Evolutionary conservation across 2,113 vertebrate species (phyloP).

Genomic region (Semicossyphus pulcher): DNA sequence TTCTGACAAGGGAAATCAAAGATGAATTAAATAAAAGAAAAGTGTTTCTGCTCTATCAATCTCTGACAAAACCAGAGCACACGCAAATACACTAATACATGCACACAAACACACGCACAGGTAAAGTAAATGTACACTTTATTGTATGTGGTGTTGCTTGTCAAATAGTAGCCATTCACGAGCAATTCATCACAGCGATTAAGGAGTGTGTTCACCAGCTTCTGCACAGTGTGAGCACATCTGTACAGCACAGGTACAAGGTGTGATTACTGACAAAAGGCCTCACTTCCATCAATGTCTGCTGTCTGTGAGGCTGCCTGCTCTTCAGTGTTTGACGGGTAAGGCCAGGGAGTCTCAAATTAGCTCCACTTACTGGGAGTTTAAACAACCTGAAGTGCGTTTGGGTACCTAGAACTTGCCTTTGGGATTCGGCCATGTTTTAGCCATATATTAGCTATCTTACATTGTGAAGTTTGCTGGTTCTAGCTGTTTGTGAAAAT

Average conservation of each 20-base stretch:
- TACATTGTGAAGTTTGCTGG: too few relatives aligned
- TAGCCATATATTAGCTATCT: not conserved
- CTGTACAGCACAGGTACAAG: not conserved
- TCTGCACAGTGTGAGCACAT: conserved; percentile 9
- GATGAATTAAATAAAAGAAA: conserved; percentile 71
- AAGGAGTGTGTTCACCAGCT: conserved; percentile 4
- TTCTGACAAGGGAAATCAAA: conserved; percentile 76
- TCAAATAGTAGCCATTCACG: conserved; percentile 24
- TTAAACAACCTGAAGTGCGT: not conserved
- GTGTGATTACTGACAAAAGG: not conserved
- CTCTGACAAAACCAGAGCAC: conserved; percentile 61
- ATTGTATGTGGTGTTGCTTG: not conserved
- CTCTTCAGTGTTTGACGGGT: not conserved
- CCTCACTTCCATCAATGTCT: not conserved
- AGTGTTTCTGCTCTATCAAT: conserved; percentile 65
- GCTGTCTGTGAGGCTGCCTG: too few relatives aligned
- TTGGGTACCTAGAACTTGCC: not conserved
- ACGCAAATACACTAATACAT: conserved; percentile 23
- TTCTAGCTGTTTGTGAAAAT: too few relatives aligned
- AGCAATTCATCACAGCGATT: not conserved
- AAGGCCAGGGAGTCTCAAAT: not conserved
- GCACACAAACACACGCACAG: not conserved
- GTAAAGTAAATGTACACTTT: not conserved
- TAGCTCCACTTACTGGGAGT: not conserved
- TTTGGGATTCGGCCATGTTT: not conserved